Evolutionary conservation across 2,797 vertebrate genomes (phyloP).

Genomic region (Protonibea diacanthus): DNA sequence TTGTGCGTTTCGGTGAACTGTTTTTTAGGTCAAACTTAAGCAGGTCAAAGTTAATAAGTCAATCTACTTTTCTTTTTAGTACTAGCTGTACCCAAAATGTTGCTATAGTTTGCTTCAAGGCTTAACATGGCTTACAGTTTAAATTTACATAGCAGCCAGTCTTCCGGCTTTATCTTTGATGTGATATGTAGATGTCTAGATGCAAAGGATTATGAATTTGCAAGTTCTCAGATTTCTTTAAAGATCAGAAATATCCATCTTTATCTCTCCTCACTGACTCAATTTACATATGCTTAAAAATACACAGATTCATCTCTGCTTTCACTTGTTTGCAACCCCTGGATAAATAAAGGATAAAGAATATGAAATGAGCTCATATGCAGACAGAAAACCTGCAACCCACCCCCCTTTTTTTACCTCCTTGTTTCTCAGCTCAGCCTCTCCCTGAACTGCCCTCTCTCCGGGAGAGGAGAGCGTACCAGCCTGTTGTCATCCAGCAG

Average conservation of each 20-base stretch:
- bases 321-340: neutral
- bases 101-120: no score
- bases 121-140: neutral
- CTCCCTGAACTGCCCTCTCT: slow-evolving; percentile 72
- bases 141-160: neutral
- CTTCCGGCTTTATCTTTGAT: neutral
- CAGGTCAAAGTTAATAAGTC: neutral
- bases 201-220: neutral
- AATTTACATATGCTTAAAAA: neutral
- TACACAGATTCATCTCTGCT: neutral
- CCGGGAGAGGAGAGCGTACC: slow-evolving; percentile 65
- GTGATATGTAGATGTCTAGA: neutral
- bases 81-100: neutral
- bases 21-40: neutral
- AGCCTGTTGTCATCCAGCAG: slow-evolving; percentile 69
- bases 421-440: slow-evolving; percentile 68
- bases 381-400: neutral
- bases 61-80: neutral
- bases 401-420: neutral
- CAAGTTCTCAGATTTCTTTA: neutral
- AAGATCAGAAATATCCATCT: neutral
- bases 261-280: neutral
- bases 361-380: neutral
- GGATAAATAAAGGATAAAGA: neutral
- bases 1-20: neutral